Base-by-base conservation (phyloP, 2,888 invertebrate genomes). In the Lepidocyrtoides sp. region DNA sequence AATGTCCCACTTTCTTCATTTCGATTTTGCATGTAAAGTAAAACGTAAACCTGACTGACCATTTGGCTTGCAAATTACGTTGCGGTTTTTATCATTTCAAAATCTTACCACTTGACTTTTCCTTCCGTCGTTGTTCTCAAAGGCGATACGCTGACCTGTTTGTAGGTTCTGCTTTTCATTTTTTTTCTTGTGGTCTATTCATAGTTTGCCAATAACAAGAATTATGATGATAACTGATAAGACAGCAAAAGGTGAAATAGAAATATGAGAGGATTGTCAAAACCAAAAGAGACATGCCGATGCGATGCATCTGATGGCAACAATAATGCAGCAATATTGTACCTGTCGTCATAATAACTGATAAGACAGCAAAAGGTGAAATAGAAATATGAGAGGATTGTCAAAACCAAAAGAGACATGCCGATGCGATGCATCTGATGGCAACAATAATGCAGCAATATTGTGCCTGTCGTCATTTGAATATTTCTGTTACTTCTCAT, bases 241-340 rank as follows among this genome's bases (percentile, higher is more conserved):
- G 5, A 2, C n/a, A 20, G 57, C 17, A 57, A 57, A 57, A 57
- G 57, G 57, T 57, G 57, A 57, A 57, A 51, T 51, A 14, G 51
- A 51, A 51, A 57, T 57, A 57, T 57, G 57, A 57, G 17, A 57
- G 20, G 57, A 20, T 57, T 57, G 57, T 57, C 57, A 57, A 14
- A 57, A 57, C 23, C 2, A 51, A 12, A n/a, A 57, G 4, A 57
- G 10, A n/a, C n/a, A n/a, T n/a, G 20, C 57, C 57, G 57, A 57
- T 57, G 2, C 14, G n/a, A 14, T 51, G 57, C 2, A 20, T 3
- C 20, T 2, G 5, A 20, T 20, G 17, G 20, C 23, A 12, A 17
- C 20, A 20, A 57, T 20, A 57, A 57, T 20, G 48, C 48, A 48
- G 20, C 51, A 51, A 51, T 14, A 51, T 57, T 57, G 57, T 20